These are phyloP conservation scores for Stegophylla sp. DNA, from an alignment of 2,888 invertebrate species.

Conservation along the genomic window DNA sequence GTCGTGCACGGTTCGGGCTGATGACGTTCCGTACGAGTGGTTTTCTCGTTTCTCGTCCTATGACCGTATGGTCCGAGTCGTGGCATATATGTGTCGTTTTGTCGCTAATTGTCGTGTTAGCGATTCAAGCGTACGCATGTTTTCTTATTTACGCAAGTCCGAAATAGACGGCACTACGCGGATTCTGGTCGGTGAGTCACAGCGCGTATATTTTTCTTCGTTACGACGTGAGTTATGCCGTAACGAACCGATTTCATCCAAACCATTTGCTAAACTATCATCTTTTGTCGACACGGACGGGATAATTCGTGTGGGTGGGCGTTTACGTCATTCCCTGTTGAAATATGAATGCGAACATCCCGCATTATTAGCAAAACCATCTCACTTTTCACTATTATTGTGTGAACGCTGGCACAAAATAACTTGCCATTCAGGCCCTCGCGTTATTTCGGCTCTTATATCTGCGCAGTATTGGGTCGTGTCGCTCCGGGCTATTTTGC, in stretches of 20 bases:
- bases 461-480: not conserved
- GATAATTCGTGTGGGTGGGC: not conserved
- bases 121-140: not conserved
- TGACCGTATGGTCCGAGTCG: not conserved
- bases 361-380: not conserved
- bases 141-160: too few relatives aligned
- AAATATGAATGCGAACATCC: not conserved
- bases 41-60: not conserved
- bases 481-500: not conserved
- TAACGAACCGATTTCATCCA: not conserved
- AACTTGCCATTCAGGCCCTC: not conserved
- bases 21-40: not conserved
- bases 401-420: not conserved
- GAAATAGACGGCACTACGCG: too few relatives aligned
- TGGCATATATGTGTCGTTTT: not conserved
- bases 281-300: not conserved
- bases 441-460: not conserved
- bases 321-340: not conserved
- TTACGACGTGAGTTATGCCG: not conserved
- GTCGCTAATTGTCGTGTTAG: not conserved
- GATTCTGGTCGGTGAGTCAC: not conserved
- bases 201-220: not conserved
- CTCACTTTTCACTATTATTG: not conserved
- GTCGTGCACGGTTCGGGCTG: not conserved
- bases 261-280: not conserved